Percentiles rank a stretch among this genome's conserved stretches.
phyloP scores from a whole-genome alignment of 2,797 vertebrate genomes.

The Numenius phaeopus region DNA sequence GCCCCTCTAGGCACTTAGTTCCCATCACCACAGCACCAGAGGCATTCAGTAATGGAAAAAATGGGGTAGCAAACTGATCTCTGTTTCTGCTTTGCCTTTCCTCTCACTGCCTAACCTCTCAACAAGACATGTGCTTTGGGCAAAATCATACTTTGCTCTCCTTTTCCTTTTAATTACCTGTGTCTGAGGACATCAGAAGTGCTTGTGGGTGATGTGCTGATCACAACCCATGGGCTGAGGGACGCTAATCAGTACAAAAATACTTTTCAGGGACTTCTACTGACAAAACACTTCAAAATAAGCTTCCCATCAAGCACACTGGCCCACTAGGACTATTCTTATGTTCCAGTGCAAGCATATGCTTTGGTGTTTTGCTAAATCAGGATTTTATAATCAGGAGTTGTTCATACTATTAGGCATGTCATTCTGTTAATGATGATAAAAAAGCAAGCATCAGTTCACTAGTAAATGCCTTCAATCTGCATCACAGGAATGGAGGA shows the following conservation, averaged over 20 bases:
- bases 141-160: background rate
- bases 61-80: background rate
- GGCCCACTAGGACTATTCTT: background rate
- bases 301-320: background rate
- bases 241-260: background rate
- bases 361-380: constrained; percentile 27
- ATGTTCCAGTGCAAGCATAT: background rate
- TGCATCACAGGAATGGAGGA: background rate
- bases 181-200: background rate
- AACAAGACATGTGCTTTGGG: background rate
- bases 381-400: background rate
- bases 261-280: background rate
- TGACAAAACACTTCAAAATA: background rate
- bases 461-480: background rate
- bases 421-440: constrained; percentile 9
- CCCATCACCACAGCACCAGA: background rate
- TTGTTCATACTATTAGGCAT: constrained; percentile 10
- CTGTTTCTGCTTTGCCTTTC: background rate
- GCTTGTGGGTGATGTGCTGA: background rate
- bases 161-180: background rate
- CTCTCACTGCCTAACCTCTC: background rate
- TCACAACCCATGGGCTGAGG: background rate
- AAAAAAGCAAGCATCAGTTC: background rate
- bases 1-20: background rate
- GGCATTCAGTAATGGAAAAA: background rate